Conservation (phyloP, 1,140 invertebrate genomes). For the Plectrocnemia conspersa region DNA sequence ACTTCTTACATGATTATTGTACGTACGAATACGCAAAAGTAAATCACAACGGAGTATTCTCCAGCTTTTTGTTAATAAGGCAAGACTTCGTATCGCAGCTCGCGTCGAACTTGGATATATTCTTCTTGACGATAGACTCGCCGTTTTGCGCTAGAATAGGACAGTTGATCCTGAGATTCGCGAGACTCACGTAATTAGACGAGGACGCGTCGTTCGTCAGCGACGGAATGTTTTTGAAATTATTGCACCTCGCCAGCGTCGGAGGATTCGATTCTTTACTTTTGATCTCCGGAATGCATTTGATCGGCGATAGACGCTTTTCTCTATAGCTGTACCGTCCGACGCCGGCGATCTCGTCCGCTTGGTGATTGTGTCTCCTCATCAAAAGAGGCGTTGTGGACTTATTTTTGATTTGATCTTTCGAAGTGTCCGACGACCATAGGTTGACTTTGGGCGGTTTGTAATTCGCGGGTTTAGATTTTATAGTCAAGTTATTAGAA, state of each 20-base stretch:
- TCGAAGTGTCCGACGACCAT: conserved; percentile 21
- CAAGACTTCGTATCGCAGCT: conserved; percentile 10
- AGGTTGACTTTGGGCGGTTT: conserved; percentile 19
- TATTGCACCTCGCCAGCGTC: conserved; percentile 26
- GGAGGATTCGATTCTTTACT: conserved; percentile 20
- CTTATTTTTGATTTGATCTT: conserved; percentile 35
- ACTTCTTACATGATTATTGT: too few species aligned
- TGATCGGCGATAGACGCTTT: conserved; percentile 27
- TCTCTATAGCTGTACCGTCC: conserved; percentile 47
- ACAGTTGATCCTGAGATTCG: conserved; percentile 46
- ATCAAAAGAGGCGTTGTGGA: conserved; percentile 49
- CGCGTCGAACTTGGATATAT: conserved; percentile 32
- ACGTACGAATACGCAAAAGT: too few species aligned
- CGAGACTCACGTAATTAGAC: conserved; percentile 47
- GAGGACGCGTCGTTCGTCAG: conserved; percentile 8
- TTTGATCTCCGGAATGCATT: conserved; percentile 22
- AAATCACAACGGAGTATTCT: conserved; percentile 29
- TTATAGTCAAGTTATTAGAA: background rate
- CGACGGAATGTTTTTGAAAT: conserved; percentile 34
- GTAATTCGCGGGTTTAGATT: background rate
- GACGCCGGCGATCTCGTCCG: conserved; percentile 41
- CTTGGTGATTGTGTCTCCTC: conserved; percentile 37
- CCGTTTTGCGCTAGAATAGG: conserved; percentile 29
- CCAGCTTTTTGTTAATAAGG: conserved; percentile 21
- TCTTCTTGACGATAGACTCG: conserved; percentile 31